Percentiles rank a stretch among this genome's conserved stretches.
Evolutionary conservation across 2,888 invertebrate genomes (phyloP).

Genomic region (Oscheius sp.): DNA sequence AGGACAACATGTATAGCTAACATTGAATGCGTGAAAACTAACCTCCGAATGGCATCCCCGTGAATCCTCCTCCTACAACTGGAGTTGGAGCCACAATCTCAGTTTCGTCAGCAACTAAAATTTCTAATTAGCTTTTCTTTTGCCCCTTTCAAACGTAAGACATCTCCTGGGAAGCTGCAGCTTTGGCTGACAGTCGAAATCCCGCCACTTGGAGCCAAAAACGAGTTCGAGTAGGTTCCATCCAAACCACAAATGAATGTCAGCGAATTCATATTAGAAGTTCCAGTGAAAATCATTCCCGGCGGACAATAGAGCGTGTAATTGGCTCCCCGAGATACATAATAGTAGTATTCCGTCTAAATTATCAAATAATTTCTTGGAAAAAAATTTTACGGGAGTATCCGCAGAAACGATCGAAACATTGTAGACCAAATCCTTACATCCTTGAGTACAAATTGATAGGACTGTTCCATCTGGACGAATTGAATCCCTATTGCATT

Average conservation of each 20-base stretch:
- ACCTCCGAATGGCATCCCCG: too few relatives aligned
- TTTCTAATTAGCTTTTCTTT: too few relatives aligned
- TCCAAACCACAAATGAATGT: not conserved
- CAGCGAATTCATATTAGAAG: not conserved
- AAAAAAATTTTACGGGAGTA: not conserved
- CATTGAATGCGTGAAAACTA: too few relatives aligned
- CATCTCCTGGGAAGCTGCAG: not conserved
- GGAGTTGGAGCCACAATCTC: too few relatives aligned
- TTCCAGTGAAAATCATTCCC: not conserved
- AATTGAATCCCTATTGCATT: not conserved
- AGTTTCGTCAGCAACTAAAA: too few relatives aligned
- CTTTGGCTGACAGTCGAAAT: not conserved
- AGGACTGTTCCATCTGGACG: not conserved
- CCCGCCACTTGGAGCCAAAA: too few relatives aligned
- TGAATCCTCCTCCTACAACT: too few relatives aligned
- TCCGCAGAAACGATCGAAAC: not conserved
- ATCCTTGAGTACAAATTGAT: not conserved
- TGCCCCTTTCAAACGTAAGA: not conserved
- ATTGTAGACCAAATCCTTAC: not conserved
- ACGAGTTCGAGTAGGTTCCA: not conserved
- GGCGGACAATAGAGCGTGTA: constrained; percentile 12
- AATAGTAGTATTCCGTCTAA: not conserved
- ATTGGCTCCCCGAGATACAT: not conserved
- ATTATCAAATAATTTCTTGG: not conserved
- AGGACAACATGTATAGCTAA: constrained; percentile 3